phyloP scores from a whole-genome alignment of 2,888 invertebrate species.

The Clostera curtula region DNA sequence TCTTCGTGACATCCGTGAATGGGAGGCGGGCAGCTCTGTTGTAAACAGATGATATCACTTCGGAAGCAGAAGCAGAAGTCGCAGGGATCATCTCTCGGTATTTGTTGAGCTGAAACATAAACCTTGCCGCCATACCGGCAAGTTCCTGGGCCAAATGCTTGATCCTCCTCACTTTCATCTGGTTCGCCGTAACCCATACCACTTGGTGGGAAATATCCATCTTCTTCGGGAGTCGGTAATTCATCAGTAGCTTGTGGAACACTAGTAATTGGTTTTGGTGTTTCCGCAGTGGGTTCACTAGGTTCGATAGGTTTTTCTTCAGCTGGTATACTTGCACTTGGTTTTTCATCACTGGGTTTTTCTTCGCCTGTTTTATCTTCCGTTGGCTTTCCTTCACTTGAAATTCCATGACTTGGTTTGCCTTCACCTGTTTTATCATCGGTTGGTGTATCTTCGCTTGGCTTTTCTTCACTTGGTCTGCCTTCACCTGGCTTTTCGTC shows the following conservation, averaged over 20 bases:
- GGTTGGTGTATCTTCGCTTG: too few relatives aligned
- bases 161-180: conserved; percentile 86
- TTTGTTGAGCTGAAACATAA: conserved; percentile 95
- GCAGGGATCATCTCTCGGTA: conserved; percentile 94
- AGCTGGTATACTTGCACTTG: conserved; percentile 32
- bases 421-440: too few relatives aligned
- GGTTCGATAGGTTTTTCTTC: conserved; percentile 33
- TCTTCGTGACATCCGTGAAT: conserved; percentile 94
- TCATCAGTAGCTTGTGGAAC: conserved; percentile 50
- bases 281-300: conserved; percentile 31
- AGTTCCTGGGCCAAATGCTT: conserved; percentile 89
- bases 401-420: too few relatives aligned
- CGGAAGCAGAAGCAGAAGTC: conserved; percentile 98
- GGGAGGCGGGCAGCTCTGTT: conserved; percentile 96
- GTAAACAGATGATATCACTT: conserved; percentile 95
- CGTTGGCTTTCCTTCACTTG: conserved; percentile 12
- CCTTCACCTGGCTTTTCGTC: too few relatives aligned
- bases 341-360: conserved; percentile 32
- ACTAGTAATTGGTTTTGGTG: conserved; percentile 38
- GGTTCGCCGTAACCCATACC: conserved; percentile 72
- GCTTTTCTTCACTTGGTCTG: too few relatives aligned
- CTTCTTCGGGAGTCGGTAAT: conserved; percentile 44
- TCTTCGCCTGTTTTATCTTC: conserved; percentile 24
- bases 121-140: conserved; percentile 94
- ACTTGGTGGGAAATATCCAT: conserved; percentile 45